These are phyloP conservation scores for Centropristis striata DNA, from an alignment of 2,113 vertebrate genomes.

Conservation along the genomic window DNA sequence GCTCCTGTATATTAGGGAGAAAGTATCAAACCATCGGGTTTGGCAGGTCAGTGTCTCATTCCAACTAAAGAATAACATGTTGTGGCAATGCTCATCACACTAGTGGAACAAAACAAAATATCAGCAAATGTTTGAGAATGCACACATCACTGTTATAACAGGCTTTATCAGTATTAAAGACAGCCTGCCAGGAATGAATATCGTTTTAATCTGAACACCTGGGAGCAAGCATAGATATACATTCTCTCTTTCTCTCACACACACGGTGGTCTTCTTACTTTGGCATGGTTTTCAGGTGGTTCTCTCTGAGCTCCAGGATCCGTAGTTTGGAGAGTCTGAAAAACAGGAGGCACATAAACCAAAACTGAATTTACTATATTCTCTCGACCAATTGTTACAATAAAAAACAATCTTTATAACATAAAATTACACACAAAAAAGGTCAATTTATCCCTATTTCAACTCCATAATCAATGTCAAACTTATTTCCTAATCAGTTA, in stretches of 20 bases:
- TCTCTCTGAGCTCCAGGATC: constrained; percentile 98
- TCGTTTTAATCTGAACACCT: constrained; percentile 41
- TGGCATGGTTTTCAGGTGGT: constrained; percentile 99
- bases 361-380: constrained; percentile 1
- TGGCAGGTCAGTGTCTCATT: neutral
- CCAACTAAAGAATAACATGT: neutral
- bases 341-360: constrained; percentile 55
- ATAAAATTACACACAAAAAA: neutral
- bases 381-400: too few relatives aligned
- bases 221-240: constrained; percentile 20
- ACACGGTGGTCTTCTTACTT: constrained; percentile 89
- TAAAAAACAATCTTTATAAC: too few relatives aligned
- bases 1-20: neutral
- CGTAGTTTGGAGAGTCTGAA: constrained; percentile 96
- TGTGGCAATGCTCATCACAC: neutral
- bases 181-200: constrained; percentile 45
- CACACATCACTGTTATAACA: neutral
- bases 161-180: constrained; percentile 35
- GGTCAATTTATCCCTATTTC: neutral
- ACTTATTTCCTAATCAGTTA: neutral
- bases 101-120: neutral
- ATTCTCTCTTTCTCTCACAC: neutral
- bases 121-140: neutral
- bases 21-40: neutral
- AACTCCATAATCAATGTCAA: neutral